A percentile compares a stretch with the other conserved stretches of the same genome.
Evolutionary conservation across 2,888 invertebrate genomes (phyloP).

Genomic region (Ophion slaviceki): DNA sequence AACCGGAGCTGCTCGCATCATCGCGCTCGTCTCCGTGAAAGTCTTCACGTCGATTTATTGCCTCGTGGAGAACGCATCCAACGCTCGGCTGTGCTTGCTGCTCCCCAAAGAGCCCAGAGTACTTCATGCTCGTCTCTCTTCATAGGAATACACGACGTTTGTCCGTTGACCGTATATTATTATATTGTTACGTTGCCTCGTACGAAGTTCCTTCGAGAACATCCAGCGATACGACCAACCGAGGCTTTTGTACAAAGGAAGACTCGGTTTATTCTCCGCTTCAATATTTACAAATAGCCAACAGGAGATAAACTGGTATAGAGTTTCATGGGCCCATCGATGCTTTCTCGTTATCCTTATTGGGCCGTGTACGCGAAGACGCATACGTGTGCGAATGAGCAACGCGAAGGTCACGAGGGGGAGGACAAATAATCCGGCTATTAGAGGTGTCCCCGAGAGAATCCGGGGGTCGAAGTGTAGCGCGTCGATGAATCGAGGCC

Average conservation of each 20-base stretch:
- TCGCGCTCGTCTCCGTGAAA: constrained; percentile 62
- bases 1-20: constrained; percentile 60
- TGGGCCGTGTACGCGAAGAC: constrained; percentile 55
- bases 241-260: neutral
- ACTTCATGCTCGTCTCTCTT: constrained; percentile 49
- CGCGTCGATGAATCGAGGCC: constrained; percentile 77
- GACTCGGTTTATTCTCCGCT: neutral
- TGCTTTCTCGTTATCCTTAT: constrained; percentile 77
- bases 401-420: constrained; percentile 54
- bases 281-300: neutral
- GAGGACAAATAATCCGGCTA: constrained; percentile 82
- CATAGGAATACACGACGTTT: constrained; percentile 38
- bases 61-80: constrained; percentile 57
- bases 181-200: constrained; percentile 12
- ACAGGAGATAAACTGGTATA: neutral
- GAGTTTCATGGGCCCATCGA: constrained; percentile 33
- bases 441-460: constrained; percentile 82
- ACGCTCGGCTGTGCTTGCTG: constrained; percentile 42
- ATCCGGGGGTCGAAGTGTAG: constrained; percentile 75
- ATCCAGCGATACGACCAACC: neutral
- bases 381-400: constrained; percentile 43
- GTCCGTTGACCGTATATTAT: constrained; percentile 34
- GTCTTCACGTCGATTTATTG: constrained; percentile 66
- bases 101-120: constrained; percentile 12
- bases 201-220: neutral